Conservation (phyloP, 2,113 vertebrate species). For the Tauraco erythrolophus region DNA sequence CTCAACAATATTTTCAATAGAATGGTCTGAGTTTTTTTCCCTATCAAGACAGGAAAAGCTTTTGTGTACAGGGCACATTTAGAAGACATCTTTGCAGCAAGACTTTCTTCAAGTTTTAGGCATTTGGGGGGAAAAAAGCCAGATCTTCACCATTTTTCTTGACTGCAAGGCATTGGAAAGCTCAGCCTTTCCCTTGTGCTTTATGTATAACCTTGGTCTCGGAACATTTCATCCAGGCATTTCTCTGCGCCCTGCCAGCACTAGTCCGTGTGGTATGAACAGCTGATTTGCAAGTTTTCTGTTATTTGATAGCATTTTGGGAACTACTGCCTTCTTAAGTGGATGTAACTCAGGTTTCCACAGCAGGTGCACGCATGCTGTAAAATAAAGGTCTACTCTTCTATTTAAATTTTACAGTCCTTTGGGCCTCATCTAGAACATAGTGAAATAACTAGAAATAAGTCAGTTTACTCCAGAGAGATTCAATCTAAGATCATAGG, state of each 20-base stretch:
- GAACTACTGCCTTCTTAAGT: neutral
- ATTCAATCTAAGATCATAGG: neutral
- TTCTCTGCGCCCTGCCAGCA: neutral
- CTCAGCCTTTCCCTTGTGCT: neutral
- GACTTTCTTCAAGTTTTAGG: neutral
- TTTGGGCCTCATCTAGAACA: neutral
- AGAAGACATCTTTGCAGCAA: neutral
- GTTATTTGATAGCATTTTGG: neutral
- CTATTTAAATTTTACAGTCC: neutral
- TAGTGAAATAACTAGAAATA: neutral
- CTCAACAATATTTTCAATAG: neutral
- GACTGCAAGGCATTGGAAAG: neutral
- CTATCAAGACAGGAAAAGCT: neutral
- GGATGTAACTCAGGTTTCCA: neutral
- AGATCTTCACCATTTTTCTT: neutral
- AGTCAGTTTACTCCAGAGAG: neutral
- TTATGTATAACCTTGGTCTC: neutral
- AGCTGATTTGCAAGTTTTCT: neutral
- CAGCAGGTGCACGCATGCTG: neutral
- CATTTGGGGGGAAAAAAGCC: neutral
- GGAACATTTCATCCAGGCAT: neutral
- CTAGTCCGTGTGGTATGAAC: accelerated
- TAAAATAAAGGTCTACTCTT: neutral
- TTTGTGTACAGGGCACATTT: neutral
- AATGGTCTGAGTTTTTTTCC: neutral